Evolutionary conservation across 2,888 invertebrate genomes (phyloP), one percentile per base, ranked within the genome.

Genomic region (Eumacrocentrus americanus): DNA sequence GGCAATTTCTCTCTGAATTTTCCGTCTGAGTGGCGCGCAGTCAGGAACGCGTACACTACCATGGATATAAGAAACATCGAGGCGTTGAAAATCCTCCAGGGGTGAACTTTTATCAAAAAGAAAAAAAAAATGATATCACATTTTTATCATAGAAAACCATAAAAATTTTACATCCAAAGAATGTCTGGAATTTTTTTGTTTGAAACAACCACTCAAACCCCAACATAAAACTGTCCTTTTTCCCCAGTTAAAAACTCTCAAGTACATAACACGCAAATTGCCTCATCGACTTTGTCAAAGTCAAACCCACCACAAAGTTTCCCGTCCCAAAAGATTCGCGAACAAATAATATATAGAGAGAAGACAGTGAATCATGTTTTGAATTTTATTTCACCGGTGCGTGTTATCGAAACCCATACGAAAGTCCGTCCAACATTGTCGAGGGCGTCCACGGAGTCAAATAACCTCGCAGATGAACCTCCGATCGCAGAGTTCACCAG

Each of bases 101-200:
- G n/a, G n/a, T n/a, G n/a, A n/a, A n/a, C n/a, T n/a, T n/a, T n/a
- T n/a, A n/a, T n/a, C n/a, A n/a, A n/a, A n/a, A 25, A 35, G 40
- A 23, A 42, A 48, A 48, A 9, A 38, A 25, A 35, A 42, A 44
- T 44, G 44, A 38, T 11, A 14, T 47, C 52, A 51, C 11, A 61
- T 29, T 29, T 29, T 29, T 9, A 29, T 29, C 29, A 29, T 6
- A 29, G 29, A 29, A 29, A 9, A 29, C 9, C 4, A 29, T 6
- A 29, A 29, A 29, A 29, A 9, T 29, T 29, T 29, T 29, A 6
- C 29, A 4, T 29, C 4, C 9, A 29, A 29, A 29, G 9, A 29
- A 29, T 29, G 4, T 9, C 29, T 9, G 9, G n/a, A n/a, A n/a
- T n/a, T n/a, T n/a, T n/a, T n/a, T n/a, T n/a, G n/a, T n/a, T n/a